Conservation (phyloP, 2,888 invertebrate genomes). For the Lasioglossum vierecki region DNA sequence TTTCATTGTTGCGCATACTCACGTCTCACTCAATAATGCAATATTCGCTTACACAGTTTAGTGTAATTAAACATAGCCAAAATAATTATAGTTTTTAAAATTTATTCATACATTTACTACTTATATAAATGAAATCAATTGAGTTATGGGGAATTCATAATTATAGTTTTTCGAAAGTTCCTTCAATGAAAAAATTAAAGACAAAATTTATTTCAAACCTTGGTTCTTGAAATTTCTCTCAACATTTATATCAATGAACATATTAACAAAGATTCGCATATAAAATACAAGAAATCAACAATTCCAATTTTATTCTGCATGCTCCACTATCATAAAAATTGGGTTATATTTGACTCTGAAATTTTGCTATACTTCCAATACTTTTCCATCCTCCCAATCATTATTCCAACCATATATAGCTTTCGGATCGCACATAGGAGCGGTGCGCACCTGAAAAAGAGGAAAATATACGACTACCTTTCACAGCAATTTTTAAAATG, state of each 20-base stretch:
- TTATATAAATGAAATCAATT: too few relatives aligned
- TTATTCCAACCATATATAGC: not conserved
- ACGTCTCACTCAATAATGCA: not conserved
- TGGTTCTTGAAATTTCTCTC: not conserved
- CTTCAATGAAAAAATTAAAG: not conserved
- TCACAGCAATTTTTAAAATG: constrained; percentile 32
- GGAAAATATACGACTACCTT: not conserved
- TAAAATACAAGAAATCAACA: not conserved
- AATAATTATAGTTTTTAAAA: too few relatives aligned
- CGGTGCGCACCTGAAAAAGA: constrained; percentile 6
- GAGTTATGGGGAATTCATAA: not conserved
- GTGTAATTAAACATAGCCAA: too few relatives aligned
- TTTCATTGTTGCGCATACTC: too few relatives aligned
- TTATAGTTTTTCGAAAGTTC: not conserved
- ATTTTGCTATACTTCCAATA: not conserved
- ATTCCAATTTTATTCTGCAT: not conserved
- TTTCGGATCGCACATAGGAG: not conserved
- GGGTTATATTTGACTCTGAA: not conserved
- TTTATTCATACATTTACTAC: too few relatives aligned
- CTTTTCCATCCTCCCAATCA: not conserved
- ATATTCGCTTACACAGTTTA: not conserved
- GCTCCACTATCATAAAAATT: not conserved
- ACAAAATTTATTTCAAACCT: not conserved
- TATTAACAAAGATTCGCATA: not conserved
- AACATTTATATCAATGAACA: not conserved